Base-by-base conservation (phyloP, 2,113 vertebrate genomes). In the Paramormyrops kingsleyae region DNA sequence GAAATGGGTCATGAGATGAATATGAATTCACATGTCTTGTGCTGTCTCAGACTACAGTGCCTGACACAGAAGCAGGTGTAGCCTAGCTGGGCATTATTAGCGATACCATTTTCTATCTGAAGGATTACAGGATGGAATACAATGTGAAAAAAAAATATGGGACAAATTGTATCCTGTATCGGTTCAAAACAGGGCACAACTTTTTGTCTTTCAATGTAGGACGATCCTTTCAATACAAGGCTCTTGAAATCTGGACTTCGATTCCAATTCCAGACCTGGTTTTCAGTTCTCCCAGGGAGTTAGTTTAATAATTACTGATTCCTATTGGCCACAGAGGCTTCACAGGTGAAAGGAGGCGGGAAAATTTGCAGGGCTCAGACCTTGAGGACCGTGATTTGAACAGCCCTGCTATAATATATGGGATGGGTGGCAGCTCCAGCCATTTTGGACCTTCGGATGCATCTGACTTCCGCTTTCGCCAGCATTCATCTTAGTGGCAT, bases 1-100 rank as follows among this genome's bases (percentile, higher is more conserved):
- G 50, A 87, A 87, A 62, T 87, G 87, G 87, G 87, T 59, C 52
- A 87, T 19, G 87, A 87, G 50, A 87, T 6, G 19, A 21, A 52
- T 59, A 19, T 59, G 87, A 87, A 39, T 87, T 31, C 17, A 42
- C 86, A 56, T 19, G 56, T n/a, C 56, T 62, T n/a, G 21, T n/a
- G n/a, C 62, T 13, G 49, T 52, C 49, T 53, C 15, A 56, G 50
- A 21, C 87, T 3, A 42, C 74, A 19, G 15, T 19, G 74, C 35
- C 74, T 42, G 74, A 42, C 70, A 39, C 35, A 80, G 74, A 80
- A 80, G 13, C 74, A 42, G 35, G 15, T 80, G 35, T 35, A 42
- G 74, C 15, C 74, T 42, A 15, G 35, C 15, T 77, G 74, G 74
- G 1, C 62, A 70, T 70, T 13, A 31, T 70, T 70, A 70, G 62